phyloP scores from a whole-genome alignment of 2,888 invertebrate species.

The Lysandra bellargus region DNA sequence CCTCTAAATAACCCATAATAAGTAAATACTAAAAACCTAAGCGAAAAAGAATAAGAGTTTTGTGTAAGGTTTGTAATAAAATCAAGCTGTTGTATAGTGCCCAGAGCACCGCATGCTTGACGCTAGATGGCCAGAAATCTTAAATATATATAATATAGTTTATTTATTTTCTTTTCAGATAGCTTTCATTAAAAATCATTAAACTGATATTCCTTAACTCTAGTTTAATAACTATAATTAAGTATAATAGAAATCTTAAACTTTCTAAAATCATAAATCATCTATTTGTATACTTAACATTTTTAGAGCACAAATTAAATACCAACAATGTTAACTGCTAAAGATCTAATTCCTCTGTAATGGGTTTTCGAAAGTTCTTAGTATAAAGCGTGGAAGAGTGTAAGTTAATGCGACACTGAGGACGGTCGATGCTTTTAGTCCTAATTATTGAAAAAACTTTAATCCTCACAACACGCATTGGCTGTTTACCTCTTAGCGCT shows the following conservation, averaged over 20 bases:
- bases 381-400: neutral
- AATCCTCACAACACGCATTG: neutral
- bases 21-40: neutral
- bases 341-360: neutral
- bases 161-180: neutral
- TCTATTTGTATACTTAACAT: neutral
- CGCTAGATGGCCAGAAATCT: neutral
- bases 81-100: neutral
- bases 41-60: neutral
- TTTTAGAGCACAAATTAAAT: neutral
- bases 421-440: neutral
- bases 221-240: too few relatives aligned
- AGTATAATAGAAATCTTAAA: neutral
- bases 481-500: too few relatives aligned
- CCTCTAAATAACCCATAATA: neutral
- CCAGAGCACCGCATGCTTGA: neutral
- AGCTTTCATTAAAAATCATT: neutral
- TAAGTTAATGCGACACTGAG: slow-evolving; percentile 9
- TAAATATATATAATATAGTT: neutral
- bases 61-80: neutral
- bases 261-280: neutral
- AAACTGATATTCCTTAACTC: too few relatives aligned
- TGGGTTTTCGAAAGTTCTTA: neutral
- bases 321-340: neutral
- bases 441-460: slow-evolving; percentile 9